A percentile compares a stretch with the other conserved stretches of the same genome.
Evolutionary conservation across 64 coral and sea anemone species (phyloP).

Genomic region (Montipora capricornis): DNA sequence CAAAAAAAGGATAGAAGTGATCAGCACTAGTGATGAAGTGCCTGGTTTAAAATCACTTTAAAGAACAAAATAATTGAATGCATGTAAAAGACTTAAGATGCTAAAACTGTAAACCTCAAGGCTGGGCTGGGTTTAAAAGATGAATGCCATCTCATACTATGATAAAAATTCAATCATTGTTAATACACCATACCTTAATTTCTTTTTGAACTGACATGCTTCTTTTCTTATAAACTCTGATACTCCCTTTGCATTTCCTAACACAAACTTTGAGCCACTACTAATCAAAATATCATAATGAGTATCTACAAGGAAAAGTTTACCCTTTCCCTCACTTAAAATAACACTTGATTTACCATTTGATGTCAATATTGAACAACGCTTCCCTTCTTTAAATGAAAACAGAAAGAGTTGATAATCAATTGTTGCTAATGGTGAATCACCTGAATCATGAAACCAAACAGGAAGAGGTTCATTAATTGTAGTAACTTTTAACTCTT

Average conservation of each 20-base stretch:
- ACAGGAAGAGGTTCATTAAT: too few species aligned
- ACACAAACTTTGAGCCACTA: background rate
- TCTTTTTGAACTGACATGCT: background rate
- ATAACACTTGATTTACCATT: background rate
- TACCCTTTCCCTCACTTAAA: background rate
- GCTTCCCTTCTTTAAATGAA: background rate
- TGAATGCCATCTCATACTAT: too few species aligned
- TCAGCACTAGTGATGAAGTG: too few species aligned
- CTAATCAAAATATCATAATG: background rate
- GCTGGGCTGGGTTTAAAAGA: too few species aligned
- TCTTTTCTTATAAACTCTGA: background rate
- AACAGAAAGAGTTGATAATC: background rate
- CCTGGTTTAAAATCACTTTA: too few species aligned
- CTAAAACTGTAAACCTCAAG: too few species aligned
- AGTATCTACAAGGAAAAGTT: background rate
- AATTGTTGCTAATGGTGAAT: conserved; percentile 21
- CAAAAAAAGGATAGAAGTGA: too few species aligned
- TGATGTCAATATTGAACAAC: background rate
- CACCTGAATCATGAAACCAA: background rate
- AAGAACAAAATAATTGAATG: too few species aligned
- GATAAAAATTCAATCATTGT: background rate
- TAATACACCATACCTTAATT: background rate
- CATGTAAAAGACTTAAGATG: too few species aligned
- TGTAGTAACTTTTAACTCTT: background rate
- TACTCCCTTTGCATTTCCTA: background rate